Evolutionary conservation across 2,888 invertebrate genomes (phyloP).

Genomic region (Metallyticus violacea): DNA sequence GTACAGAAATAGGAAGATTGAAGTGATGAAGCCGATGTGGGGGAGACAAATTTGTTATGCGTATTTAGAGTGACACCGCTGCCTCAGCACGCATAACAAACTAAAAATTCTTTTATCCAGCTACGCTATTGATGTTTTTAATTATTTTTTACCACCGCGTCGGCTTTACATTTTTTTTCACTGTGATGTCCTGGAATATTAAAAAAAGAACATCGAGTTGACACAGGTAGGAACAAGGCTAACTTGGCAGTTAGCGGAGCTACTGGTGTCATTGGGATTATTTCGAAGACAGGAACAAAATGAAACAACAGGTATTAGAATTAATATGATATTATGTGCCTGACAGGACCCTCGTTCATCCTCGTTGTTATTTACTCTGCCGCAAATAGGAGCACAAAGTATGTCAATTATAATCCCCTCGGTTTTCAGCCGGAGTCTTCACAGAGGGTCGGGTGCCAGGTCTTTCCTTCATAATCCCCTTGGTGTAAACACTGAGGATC

Average conservation of each 20-base stretch:
- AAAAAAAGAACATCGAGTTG: not conserved
- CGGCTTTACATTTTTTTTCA: not conserved
- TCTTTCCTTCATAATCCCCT: not conserved
- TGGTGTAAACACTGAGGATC: not conserved
- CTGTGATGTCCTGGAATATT: not conserved
- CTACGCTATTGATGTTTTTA: conserved; percentile 20
- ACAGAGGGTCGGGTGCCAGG: not conserved
- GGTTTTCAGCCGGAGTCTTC: not conserved
- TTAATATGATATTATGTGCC: conserved; percentile 2
- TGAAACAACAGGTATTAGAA: conserved; percentile 1
- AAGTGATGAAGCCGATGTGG: conserved; percentile 1
- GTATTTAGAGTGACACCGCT: conserved; percentile 15
- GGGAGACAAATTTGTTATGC: not conserved
- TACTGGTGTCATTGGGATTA: not conserved
- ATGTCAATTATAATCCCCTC: not conserved
- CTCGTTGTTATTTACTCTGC: not conserved
- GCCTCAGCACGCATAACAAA: not conserved
- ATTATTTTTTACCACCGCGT: conserved; percentile 20
- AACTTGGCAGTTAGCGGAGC: not conserved
- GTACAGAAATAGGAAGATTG: not conserved
- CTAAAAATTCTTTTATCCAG: conserved; percentile 2
- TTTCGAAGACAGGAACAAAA: not conserved
- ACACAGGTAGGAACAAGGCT: not conserved
- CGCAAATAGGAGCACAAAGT: not conserved
- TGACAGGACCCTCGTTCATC: not conserved